Percentiles rank a stretch among this genome's conserved stretches.
Evolutionary conservation across 2,797 vertebrate species (phyloP).

Genomic region (Menidia menidia): DNA sequence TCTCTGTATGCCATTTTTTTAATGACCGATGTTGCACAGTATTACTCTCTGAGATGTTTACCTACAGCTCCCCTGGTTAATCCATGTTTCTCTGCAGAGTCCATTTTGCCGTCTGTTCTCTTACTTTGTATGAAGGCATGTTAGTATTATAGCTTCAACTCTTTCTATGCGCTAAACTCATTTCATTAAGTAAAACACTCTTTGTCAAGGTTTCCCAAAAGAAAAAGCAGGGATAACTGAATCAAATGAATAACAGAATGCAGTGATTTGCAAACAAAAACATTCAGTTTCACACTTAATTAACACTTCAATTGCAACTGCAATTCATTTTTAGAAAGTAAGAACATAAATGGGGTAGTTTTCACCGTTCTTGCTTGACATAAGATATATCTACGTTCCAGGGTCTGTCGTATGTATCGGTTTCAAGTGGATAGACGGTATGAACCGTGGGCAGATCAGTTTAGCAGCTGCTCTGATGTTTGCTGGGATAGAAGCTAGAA

Average conservation of each 20-base stretch:
- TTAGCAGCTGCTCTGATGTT: not conserved
- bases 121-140: constrained; percentile 42
- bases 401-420: not conserved
- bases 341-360: not conserved
- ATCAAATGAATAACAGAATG: not conserved
- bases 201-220: not conserved
- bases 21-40: constrained; percentile 56
- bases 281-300: not conserved
- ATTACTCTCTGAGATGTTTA: constrained; percentile 32
- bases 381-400: not conserved
- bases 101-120: constrained; percentile 13
- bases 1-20: constrained; percentile 43
- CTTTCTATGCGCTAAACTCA: constrained; percentile 39
- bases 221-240: no score
- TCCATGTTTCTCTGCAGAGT: not conserved
- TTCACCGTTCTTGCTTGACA: not conserved
- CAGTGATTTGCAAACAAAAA: not conserved
- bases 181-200: constrained; percentile 52
- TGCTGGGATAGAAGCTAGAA: not conserved
- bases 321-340: not conserved
- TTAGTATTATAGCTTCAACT: constrained; percentile 32
- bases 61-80: constrained; percentile 16
- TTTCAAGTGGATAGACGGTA: no score
- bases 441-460: not conserved
- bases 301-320: no score